phyloP scores from a whole-genome alignment of 1,140 invertebrate species.

The Diorhabda carinulata region DNA sequence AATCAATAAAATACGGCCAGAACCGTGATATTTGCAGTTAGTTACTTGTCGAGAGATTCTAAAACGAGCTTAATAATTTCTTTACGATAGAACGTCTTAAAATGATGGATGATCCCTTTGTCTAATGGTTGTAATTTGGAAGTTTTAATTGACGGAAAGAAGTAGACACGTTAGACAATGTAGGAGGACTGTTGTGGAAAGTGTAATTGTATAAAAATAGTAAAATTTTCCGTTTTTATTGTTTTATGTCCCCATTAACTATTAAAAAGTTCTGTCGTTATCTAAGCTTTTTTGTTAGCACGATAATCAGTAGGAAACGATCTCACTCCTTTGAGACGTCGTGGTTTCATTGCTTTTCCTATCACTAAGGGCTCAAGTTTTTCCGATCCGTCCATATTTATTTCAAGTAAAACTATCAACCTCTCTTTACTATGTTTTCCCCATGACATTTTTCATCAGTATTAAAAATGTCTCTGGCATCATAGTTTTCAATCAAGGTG shows the following conservation, averaged over 20 bases:
- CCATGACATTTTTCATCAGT: too few relatives aligned
- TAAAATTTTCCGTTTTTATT: slow-evolving; percentile 17
- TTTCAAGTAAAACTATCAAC: too few relatives aligned
- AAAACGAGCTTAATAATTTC: too few relatives aligned
- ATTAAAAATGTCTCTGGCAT: too few relatives aligned
- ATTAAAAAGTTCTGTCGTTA: slow-evolving; percentile 15
- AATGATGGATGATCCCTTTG: slow-evolving; percentile 4
- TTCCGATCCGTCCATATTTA: too few relatives aligned
- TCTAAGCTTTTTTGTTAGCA: slow-evolving; percentile 16
- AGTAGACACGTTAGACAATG: slow-evolving; percentile 12
- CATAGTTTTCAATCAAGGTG: too few relatives aligned
- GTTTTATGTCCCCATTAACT: slow-evolving; percentile 21
- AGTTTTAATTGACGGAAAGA: slow-evolving; percentile 4
- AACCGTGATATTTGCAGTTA: too few relatives aligned
- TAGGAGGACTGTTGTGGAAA: slow-evolving; percentile 17
- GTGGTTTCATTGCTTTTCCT: slow-evolving; percentile 7
- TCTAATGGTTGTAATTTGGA: slow-evolving; percentile 15
- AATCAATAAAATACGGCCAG: too few relatives aligned
- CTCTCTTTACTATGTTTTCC: neutral
- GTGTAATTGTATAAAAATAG: slow-evolving; percentile 18
- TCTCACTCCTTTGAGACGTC: slow-evolving; percentile 11
- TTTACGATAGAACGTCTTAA: neutral
- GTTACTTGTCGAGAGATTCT: too few relatives aligned
- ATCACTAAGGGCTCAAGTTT: too few relatives aligned
- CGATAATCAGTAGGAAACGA: neutral